Base-by-base conservation (phyloP, 2,888 invertebrate genomes). In the Acheta domesticus region DNA sequence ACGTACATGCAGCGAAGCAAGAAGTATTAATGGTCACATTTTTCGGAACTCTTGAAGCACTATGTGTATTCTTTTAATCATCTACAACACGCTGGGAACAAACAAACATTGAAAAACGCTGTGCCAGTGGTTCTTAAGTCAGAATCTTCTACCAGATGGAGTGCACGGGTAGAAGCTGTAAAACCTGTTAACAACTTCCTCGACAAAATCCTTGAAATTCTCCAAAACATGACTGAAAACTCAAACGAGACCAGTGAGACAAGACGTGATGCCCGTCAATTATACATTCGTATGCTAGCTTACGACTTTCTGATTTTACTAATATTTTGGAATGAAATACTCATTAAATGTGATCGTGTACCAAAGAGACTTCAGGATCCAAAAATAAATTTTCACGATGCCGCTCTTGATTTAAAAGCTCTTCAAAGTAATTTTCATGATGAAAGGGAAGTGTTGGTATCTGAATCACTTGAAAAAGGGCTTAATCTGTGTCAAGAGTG, bases 301-400 rank as follows among this genome's bases (percentile, higher is more conserved):
- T 74, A 20, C 74, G 19, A 74, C n/a, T 74, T 20, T n/a, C 74
- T 74, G n/a, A 74, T n/a, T 74, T 74, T 50, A 16, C 50, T 50
- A 50, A 16, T 11, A 50, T 50, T 50, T 12, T 50, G 11, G 50
- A 50, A 50, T 16, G 50, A 50, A 50, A 16, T 50, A 50, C 50
- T 50, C 50, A 50, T 50, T 50, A 12, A 16, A 11, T 12, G 11
- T 50, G 50, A 50, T 50, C 50, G 50, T 50, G 50, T 50, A 12
- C 16, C 50, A 50, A 11, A n/a, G n/a, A n/a, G n/a, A n/a, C n/a
- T n/a, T n/a, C n/a, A n/a, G n/a, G n/a, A n/a, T n/a, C n/a, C n/a
- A n/a, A n/a, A n/a, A n/a, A n/a, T n/a, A n/a, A n/a, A n/a, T n/a
- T n/a, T n/a, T n/a, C n/a, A n/a, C n/a, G 16, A 16, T 50, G 50